Evolutionary conservation across 2,113 vertebrate species (phyloP), one percentile per base, ranked within the genome.

Genomic region (Tympanuchus pallidicinctus): DNA sequence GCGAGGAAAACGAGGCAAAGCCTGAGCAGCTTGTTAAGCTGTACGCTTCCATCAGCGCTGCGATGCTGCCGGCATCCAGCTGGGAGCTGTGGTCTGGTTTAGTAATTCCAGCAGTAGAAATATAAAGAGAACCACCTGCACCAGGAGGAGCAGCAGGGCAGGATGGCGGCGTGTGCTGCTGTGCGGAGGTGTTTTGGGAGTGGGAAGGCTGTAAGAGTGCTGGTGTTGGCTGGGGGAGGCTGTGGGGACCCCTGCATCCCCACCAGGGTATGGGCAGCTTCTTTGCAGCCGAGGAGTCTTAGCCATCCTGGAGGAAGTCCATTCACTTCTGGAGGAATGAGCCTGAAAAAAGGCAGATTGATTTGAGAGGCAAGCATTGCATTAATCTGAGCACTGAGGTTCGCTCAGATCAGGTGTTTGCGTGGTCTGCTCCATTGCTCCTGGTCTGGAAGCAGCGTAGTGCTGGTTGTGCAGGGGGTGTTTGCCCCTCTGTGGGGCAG

Each of bases 301-400:
- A 27, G 22, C 22, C 48, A 24, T 50, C 48, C 48, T 50, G 48
- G 48, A 50, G 48, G 22, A 50, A 50, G 48, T 50, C 48, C 48
- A 8, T 24, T 24, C 24, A 22, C 7, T 50, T 82, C 88, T 67
- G 52, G 69, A 89, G 79, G 82, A 85, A 77, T 91, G 77, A 10
- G 34, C 48, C 92, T 83, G 72, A 13, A 77, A 86, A 76, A 76
- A 92, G 60, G 42, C 56, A 61, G 52, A 57, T 73, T 92, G 80
- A 89, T 92, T 94, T 91, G 89, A 89, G 87, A 77, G 60, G 47
- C 32, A 60, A 82, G 90, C 87, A 73, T 95, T 76, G 90, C 87
- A 76, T 95, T 76, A 85, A 88, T 79, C 59, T 54, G 87, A 85
- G 95, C 52, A 10, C 67, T 86, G 88, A 32, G 87, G 72, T 77